Conservation (phyloP, 2,113 vertebrate species). For the Probosciger aterrimus region DNA sequence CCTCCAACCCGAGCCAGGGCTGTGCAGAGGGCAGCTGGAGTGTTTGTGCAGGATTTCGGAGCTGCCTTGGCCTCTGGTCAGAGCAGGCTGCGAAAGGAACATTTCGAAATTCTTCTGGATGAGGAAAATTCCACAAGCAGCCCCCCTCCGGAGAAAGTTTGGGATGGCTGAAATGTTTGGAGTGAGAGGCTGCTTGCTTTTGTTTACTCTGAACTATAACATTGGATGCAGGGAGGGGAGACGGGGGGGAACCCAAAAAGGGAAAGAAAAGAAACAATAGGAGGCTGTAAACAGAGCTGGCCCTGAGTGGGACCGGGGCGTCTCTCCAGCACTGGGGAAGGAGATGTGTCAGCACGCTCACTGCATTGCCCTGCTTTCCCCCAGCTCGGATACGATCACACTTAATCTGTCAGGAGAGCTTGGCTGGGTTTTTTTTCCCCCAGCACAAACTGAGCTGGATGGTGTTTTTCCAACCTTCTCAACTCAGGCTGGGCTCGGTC, state of each 20-base stretch:
- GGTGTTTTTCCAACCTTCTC: slow-evolving; percentile 31
- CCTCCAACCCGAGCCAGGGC: rapidly evolving
- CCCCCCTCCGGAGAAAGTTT: slow-evolving; percentile 62
- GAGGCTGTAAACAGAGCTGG: slow-evolving; percentile 41
- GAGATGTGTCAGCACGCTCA: slow-evolving; percentile 42
- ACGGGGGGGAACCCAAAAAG: neutral
- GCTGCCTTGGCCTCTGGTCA: slow-evolving; percentile 43
- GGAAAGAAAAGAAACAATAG: slow-evolving; percentile 22
- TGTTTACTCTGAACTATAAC: slow-evolving; percentile 49
- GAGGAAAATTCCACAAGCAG: slow-evolving; percentile 57
- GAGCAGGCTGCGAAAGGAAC: slow-evolving; percentile 34
- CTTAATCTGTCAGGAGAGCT: slow-evolving; percentile 34
- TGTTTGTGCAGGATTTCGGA: neutral
- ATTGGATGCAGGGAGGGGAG: neutral
- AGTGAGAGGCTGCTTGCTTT: slow-evolving; percentile 55
- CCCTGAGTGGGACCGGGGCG: rapidly evolving
- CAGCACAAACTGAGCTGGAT: neutral
- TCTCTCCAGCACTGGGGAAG: slow-evolving; percentile 23
- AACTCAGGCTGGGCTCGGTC: neutral
- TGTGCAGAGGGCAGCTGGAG: neutral
- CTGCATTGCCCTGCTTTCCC: neutral
- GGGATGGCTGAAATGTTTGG: slow-evolving; percentile 62
- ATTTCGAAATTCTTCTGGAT: slow-evolving; percentile 63
- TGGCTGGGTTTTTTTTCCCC: neutral
- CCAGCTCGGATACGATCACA: neutral